Conservation (phyloP, 2,797 vertebrate genomes). For the Rhodeus uyekii region DNA sequence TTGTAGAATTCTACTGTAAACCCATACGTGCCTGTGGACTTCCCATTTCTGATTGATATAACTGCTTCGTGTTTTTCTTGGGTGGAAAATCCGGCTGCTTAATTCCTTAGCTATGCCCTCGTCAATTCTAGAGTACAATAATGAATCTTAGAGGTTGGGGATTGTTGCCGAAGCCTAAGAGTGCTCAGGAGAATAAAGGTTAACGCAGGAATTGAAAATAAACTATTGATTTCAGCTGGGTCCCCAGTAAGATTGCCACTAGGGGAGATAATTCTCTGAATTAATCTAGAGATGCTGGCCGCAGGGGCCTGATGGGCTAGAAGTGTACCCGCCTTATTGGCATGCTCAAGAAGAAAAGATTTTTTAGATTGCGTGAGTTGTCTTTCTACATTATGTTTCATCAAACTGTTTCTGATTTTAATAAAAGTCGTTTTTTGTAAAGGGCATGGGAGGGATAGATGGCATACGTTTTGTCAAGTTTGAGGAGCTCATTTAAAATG, state of each 20-base stretch:
- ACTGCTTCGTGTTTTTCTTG: not conserved
- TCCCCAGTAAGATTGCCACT: not conserved
- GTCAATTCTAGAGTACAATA: not conserved
- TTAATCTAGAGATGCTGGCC: not conserved
- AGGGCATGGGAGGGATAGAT: no score
- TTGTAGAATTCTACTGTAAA: not conserved
- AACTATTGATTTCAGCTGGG: not conserved
- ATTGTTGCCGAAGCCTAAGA: not conserved
- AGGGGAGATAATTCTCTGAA: not conserved
- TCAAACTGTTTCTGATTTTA: no score
- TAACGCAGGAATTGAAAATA: not conserved
- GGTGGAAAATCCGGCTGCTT: not conserved
- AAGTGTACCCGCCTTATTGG: no score
- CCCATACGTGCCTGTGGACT: not conserved
- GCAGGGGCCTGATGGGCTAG: not conserved
- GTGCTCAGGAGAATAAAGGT: not conserved
- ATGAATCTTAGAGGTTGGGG: not conserved
- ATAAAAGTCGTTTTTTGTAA: no score
- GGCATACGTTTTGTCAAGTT: no score
- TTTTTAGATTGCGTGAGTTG: no score
- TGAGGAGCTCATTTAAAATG: no score
- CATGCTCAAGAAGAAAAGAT: no score
- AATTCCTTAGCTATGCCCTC: not conserved
- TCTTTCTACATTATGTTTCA: no score
- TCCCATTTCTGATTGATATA: not conserved